Evolutionary conservation across 1,140 invertebrate genomes (phyloP), one percentile per base, ranked within the genome.

Genomic region (Calliphora vicina): DNA sequence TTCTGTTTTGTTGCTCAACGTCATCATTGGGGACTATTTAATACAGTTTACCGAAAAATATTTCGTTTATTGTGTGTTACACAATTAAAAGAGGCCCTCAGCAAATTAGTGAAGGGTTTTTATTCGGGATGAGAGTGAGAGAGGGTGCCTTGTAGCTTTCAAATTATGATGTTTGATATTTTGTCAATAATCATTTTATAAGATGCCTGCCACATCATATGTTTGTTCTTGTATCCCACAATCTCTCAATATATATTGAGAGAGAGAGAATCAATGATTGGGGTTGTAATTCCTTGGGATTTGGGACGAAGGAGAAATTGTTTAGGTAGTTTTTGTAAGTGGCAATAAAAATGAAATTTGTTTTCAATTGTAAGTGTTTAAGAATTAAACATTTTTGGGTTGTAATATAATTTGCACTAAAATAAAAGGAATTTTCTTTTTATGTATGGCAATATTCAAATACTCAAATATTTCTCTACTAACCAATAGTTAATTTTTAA

Each of bases 151-250:
- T 17, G 9, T 10, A 5, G 9, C 17, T 6, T 67, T 67, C 17
- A 78, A 78, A 78, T 78, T 78, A 78, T 78, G 74, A 78, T 78
- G 74, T 78, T 78, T 78, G 74, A 45, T 76, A 35, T 78, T n/a
- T 78, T 78, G 35, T 45, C 74, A 78, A 78, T 78, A 42, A 43
- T 25, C n/a, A 43, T 67, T 20, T 67, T 67, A 23, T 23, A 67
- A 67, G n/a, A 67, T 67, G 61, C 6, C n/a, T 67, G 35, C 35
- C 5, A 35, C 17, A 50, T 50, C 45, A 50, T 50, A 50, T n/a
- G 17, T 50, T 50, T 6, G 35, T 50, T 4, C 3, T 50, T 50
- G 0, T 50, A 50, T 50, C 12, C 8, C 12, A 50, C 45, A 50
- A 50, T 17, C 45, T 35, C 0, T 35, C 10, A 35, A 8, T 35